phyloP scores from a whole-genome alignment of 1,140 invertebrate genomes.

The Radopholus similis region DNA sequence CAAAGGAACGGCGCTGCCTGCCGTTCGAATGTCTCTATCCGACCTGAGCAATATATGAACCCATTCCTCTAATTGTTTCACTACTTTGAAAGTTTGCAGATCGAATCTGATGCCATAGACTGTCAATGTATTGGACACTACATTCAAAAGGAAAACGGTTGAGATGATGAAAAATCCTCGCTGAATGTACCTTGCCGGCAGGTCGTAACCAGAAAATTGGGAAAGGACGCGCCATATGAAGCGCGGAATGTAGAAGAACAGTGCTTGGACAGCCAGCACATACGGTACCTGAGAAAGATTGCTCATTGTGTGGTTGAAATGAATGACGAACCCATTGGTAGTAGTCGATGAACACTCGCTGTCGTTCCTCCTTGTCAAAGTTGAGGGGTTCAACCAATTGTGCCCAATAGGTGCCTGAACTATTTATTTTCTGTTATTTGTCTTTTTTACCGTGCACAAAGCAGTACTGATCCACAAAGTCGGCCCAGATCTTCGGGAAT shows the following conservation, averaged over 20 bases:
- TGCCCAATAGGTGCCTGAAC: slow-evolving; percentile 51
- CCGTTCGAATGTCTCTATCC: slow-evolving; percentile 48
- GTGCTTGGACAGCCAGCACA: slow-evolving; percentile 52
- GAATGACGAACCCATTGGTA: slow-evolving; percentile 54
- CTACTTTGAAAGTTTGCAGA: slow-evolving; percentile 32
- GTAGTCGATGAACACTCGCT: slow-evolving; percentile 44
- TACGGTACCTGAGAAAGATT: slow-evolving; percentile 51
- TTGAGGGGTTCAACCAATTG: slow-evolving; percentile 44
- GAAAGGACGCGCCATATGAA: slow-evolving; percentile 51
- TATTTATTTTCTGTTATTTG: not conserved
- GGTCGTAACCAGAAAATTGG: slow-evolving; percentile 55
- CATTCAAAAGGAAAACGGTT: not conserved
- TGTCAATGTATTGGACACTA: slow-evolving; percentile 16
- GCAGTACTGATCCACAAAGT: slow-evolving; percentile 60
- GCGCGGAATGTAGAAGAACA: slow-evolving; percentile 55
- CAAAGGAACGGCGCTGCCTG: slow-evolving; percentile 54
- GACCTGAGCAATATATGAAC: slow-evolving; percentile 31
- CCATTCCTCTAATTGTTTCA: slow-evolving; percentile 3
- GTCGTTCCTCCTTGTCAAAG: slow-evolving; percentile 46
- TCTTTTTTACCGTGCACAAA: slow-evolving; percentile 46
- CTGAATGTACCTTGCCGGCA: slow-evolving; percentile 22
- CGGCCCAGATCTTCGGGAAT: slow-evolving; percentile 51
- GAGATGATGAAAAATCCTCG: not conserved
- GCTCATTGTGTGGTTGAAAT: not conserved
- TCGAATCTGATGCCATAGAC: slow-evolving; percentile 19